phyloP scores from a whole-genome alignment of 2,888 invertebrate genomes.

The Lamproptera curius region DNA sequence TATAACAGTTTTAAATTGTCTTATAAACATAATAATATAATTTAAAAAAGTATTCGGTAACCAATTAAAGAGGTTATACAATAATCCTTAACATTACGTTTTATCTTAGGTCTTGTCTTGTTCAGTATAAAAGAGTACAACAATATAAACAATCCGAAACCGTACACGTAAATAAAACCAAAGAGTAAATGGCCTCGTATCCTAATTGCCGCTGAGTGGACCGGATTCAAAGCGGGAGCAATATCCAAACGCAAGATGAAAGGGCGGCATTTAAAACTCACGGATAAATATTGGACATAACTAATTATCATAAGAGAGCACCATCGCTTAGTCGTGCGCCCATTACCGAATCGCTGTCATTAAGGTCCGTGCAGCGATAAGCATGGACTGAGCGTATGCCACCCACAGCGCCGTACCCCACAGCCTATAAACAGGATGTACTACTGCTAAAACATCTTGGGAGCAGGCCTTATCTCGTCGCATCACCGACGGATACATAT shows the following conservation, averaged over 20 bases:
- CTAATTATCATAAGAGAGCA: constrained; percentile 73
- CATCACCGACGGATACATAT: constrained; percentile 53
- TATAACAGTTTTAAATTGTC: no score
- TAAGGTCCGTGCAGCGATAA: constrained; percentile 53
- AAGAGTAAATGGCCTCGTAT: constrained; percentile 41
- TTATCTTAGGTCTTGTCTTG: no score
- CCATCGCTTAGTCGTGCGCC: constrained; percentile 53
- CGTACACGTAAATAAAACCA: no score
- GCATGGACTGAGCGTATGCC: constrained; percentile 47
- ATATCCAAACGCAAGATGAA: constrained; percentile 68
- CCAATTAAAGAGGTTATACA: constrained; percentile 36
- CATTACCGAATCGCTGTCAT: constrained; percentile 71
- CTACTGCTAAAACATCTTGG: constrained; percentile 47
- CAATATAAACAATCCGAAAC: no score
- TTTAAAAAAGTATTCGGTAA: constrained; percentile 44
- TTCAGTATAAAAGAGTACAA: no score
- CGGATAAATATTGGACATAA: constrained; percentile 67
- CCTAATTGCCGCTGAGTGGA: constrained; percentile 51
- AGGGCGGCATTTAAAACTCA: constrained; percentile 55
- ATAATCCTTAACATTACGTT: no score
- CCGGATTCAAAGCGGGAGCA: constrained; percentile 50
- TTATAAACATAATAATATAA: constrained; percentile 58
- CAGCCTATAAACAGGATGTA: constrained; percentile 51
- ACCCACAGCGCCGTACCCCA: constrained; percentile 52
- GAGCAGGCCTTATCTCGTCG: constrained; percentile 45